Evolutionary conservation across 2,888 invertebrate genomes (phyloP).

Genomic region (Tolmerus cingulatus): DNA sequence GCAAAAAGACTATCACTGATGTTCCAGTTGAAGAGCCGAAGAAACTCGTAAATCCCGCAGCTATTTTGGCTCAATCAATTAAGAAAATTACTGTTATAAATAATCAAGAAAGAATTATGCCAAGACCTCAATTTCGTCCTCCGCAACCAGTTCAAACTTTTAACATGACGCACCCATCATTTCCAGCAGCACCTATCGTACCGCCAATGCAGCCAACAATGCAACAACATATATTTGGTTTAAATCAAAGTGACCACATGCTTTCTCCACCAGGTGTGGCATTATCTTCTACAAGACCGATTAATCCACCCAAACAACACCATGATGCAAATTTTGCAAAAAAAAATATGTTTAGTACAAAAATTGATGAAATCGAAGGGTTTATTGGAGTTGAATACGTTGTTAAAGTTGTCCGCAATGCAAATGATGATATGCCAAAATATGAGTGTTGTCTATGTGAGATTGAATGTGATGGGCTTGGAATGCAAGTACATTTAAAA

Average conservation of each 20-base stretch:
- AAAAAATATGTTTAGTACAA: neutral
- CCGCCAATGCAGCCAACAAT: neutral
- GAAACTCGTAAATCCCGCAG: conserved; percentile 35
- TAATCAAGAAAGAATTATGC: neutral
- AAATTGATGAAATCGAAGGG: conserved; percentile 52
- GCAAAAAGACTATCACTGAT: neutral
- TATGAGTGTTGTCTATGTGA: conserved; percentile 81
- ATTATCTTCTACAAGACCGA: neutral
- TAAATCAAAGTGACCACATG: neutral
- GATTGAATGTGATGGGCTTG: conserved; percentile 77
- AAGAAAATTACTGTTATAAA: neutral
- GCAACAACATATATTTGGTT: neutral
- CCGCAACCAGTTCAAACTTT: neutral
- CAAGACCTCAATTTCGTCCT: neutral
- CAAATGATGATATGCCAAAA: conserved; percentile 71
- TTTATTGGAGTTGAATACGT: conserved; percentile 80
- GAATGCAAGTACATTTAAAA: conserved; percentile 79
- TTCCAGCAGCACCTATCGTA: neutral
- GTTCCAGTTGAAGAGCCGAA: neutral
- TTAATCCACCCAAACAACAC: neutral
- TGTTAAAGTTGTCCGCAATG: conserved; percentile 73
- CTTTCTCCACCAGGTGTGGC: conserved; percentile 19
- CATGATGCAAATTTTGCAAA: conserved; percentile 22
- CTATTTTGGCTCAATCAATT: conserved; percentile 41
- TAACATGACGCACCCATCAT: neutral